These are phyloP conservation scores for Listronotus bonariensis DNA, from an alignment of 1,140 invertebrate genomes.

Conservation along the genomic window DNA sequence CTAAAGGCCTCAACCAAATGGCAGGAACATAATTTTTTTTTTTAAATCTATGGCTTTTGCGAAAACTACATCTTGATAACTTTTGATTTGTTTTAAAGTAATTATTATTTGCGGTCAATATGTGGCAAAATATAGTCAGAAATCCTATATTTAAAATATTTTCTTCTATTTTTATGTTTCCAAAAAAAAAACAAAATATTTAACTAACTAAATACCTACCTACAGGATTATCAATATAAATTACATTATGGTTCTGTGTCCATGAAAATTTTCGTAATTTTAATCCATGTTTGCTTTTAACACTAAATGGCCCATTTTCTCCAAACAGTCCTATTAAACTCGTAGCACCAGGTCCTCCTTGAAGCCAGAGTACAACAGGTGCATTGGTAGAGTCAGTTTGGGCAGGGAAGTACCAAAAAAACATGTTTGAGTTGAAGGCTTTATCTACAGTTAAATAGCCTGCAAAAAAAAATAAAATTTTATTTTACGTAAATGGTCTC, in stretches of 20 bases:
- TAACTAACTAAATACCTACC: constrained; percentile 53
- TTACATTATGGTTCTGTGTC: constrained; percentile 72
- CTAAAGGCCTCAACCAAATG: no score
- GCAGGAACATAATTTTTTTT: no score
- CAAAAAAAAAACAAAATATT: no score
- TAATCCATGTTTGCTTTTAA: constrained; percentile 57
- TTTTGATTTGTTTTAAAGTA: no score
- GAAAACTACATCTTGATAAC: no score
- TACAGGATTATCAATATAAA: constrained; percentile 89
- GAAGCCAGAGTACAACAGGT: constrained; percentile 75
- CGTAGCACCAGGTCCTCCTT: constrained; percentile 74
- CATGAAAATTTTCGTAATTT: constrained; percentile 68
- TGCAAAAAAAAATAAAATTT: constrained; percentile 51
- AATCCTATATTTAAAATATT: no score
- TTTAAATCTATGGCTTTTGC: no score
- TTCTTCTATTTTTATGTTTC: no score
- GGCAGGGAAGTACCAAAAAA: constrained; percentile 80
- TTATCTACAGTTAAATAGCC: constrained; percentile 76
- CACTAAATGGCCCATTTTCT: constrained; percentile 68
- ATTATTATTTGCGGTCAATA: no score
- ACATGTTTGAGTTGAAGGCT: constrained; percentile 69
- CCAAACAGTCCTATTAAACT: constrained; percentile 71
- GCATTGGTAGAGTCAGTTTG: constrained; percentile 57
- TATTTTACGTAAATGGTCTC: background rate
- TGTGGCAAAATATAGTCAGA: no score